These are phyloP conservation scores for Drosophila pachea DNA, from an alignment of 1,140 invertebrate genomes.

Conservation along the genomic window DNA sequence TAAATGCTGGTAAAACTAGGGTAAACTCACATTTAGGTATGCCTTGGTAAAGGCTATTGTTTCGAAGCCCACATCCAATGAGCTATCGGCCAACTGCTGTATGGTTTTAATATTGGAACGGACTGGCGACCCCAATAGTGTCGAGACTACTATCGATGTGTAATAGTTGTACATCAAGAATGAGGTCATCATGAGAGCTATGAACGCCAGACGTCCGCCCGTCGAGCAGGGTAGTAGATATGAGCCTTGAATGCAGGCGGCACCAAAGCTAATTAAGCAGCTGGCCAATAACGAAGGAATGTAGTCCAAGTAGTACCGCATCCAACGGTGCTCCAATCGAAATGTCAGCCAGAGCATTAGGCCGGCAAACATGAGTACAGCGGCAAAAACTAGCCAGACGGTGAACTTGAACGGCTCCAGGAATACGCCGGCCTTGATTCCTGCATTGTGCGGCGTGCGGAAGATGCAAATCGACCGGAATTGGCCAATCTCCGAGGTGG, in stretches of 20 bases:
- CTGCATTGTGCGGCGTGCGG: constrained; percentile 69
- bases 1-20: neutral
- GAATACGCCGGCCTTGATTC: constrained; percentile 58
- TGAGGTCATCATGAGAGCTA: constrained; percentile 61
- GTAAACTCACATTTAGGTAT: constrained; percentile 62
- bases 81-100: constrained; percentile 70
- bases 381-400: constrained; percentile 65
- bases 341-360: constrained; percentile 63
- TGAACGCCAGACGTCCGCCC: constrained; percentile 65
- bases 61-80: constrained; percentile 66
- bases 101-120: constrained; percentile 69
- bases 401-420: constrained; percentile 61
- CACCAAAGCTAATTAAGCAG: constrained; percentile 64
- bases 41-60: constrained; percentile 52
- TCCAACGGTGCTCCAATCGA: constrained; percentile 48
- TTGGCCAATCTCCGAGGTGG: constrained; percentile 44
- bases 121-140: constrained; percentile 63
- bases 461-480: constrained; percentile 75
- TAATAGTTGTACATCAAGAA: constrained; percentile 78
- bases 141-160: constrained; percentile 73
- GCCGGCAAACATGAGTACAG: constrained; percentile 43
- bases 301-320: constrained; percentile 42
- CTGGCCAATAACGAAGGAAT: constrained; percentile 62
- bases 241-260: constrained; percentile 71
- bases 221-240: constrained; percentile 56